Percentiles rank a stretch among this genome's conserved stretches.
phyloP scores from a whole-genome alignment of 2,797 vertebrate genomes.

The Hafferia zeledoni region DNA sequence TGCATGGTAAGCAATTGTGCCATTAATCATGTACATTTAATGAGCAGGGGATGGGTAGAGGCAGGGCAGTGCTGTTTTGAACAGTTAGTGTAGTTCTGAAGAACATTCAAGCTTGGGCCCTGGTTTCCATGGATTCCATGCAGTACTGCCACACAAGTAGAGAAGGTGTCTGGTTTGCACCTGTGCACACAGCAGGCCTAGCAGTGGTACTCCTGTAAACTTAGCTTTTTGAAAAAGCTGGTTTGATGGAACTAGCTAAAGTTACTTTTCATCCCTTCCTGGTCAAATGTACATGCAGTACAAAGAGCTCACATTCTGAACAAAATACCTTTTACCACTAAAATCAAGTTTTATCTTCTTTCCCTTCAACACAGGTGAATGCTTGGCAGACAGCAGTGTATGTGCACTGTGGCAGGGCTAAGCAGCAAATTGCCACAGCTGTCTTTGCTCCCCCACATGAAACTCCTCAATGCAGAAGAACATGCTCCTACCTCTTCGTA shows the following conservation, averaged over 20 bases:
- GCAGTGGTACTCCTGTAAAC: background rate
- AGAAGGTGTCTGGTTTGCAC: background rate
- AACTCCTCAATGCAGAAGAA: background rate
- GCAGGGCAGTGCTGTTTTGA: background rate
- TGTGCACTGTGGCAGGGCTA: background rate
- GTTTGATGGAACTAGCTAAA: background rate
- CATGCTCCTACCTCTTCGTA: constrained; percentile 87
- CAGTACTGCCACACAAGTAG: background rate
- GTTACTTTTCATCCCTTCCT: background rate
- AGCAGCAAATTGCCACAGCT: background rate
- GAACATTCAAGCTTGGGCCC: background rate
- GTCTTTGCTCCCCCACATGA: background rate
- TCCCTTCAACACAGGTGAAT: background rate
- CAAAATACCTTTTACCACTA: background rate
- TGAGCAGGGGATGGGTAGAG: background rate
- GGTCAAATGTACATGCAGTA: background rate
- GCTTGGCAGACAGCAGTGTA: background rate
- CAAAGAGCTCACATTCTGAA: background rate
- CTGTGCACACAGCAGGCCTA: background rate
- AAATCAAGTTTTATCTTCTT: background rate
- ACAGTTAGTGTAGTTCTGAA: background rate
- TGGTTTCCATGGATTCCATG: background rate
- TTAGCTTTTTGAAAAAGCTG: background rate
- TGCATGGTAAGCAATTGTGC: background rate
- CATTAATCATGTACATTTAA: background rate